Conservation (phyloP, 1,140 invertebrate species). For the Subanguina moxae region DNA sequence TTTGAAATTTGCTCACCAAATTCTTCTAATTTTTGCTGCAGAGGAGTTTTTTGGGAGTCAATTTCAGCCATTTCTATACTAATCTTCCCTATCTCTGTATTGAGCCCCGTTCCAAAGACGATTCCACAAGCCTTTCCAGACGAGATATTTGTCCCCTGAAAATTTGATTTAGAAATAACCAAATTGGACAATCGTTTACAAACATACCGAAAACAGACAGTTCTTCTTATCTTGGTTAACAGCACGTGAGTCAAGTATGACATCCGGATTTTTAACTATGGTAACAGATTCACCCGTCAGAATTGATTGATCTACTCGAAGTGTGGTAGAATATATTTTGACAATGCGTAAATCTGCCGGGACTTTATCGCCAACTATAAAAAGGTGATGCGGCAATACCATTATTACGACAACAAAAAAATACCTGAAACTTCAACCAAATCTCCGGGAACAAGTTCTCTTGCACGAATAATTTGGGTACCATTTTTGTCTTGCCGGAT, state of each 20-base stretch:
- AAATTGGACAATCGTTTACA: too few relatives aligned
- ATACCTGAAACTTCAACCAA: constrained; percentile 85
- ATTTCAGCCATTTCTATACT: constrained; percentile 99
- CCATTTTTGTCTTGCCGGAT: constrained; percentile 86
- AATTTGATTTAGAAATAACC: too few relatives aligned
- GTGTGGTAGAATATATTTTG: constrained; percentile 93
- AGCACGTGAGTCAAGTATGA: constrained; percentile 89
- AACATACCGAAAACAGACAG: constrained; percentile 73
- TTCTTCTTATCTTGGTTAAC: constrained; percentile 99
- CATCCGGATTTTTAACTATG: constrained; percentile 96
- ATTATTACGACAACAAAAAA: too few relatives aligned
- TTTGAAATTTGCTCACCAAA: constrained; percentile 99
- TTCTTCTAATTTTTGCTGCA: constrained; percentile 99
- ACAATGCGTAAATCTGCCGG: constrained; percentile 95
- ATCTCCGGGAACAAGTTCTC: constrained; percentile 97
- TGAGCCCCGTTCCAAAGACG: constrained; percentile 95
- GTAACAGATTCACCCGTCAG: constrained; percentile 99
- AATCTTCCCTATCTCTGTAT: constrained; percentile 97
- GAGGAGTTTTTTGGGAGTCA: constrained; percentile 96
- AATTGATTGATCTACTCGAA: constrained; percentile 98
- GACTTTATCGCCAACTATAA: constrained; percentile 95
- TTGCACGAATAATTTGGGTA: constrained; percentile 91
- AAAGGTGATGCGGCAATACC: constrained; percentile 34
- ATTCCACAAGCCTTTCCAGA: constrained; percentile 95
- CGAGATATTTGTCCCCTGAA: constrained; percentile 88